Base-by-base conservation (phyloP, 2,888 invertebrate species). In the Noctua janthina region DNA sequence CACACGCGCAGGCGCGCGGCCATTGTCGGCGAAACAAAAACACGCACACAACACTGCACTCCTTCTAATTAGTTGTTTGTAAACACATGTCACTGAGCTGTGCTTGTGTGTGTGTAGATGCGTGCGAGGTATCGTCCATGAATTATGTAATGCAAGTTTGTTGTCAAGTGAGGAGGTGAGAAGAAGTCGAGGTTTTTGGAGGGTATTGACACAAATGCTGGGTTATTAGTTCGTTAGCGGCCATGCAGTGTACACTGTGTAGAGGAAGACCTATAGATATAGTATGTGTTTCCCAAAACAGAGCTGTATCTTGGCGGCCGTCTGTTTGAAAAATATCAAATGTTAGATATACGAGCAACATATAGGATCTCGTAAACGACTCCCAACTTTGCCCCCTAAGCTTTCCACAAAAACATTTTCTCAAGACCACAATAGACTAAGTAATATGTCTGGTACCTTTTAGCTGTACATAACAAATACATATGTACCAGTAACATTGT, bases 41-140 rank as follows among this genome's bases (percentile, higher is more conserved):
- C 92, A 92, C 93, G 90, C 93, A 92, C 95, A 94, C 95, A 91
- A 82, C 86, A 74, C 84, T 75, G 71, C 78, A 84, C 77, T 84
- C 84, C 77, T 87, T 90, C 93, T 95, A 96, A 96, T 96, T 95
- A 96, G 93, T 94, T 95, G 95, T 96, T 95, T 95, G 95, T 96
- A 94, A 95, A 95, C 95, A 95, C 92, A 90, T 91, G 92, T 91
- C 84, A 82, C 86, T 76, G 87, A 85, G 90, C 91, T 90, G 91
- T 88, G 91, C 84, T 85, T 90, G 92, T 90, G 92, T 91, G 92
- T 83, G 90, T 89, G 88, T 88, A 87, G 91, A 88, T 89, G 90
- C 88, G 92, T 86, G 89, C 83, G 74, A 87, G 84, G 84, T 83
- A 86, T 82, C 86, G 70, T 80, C 88, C 89, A 91, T 87, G 83